Evolutionary conservation across 2,113 vertebrate species (phyloP), one percentile per base, ranked within the genome.

Genomic region (Proterorhinus semilunaris): DNA sequence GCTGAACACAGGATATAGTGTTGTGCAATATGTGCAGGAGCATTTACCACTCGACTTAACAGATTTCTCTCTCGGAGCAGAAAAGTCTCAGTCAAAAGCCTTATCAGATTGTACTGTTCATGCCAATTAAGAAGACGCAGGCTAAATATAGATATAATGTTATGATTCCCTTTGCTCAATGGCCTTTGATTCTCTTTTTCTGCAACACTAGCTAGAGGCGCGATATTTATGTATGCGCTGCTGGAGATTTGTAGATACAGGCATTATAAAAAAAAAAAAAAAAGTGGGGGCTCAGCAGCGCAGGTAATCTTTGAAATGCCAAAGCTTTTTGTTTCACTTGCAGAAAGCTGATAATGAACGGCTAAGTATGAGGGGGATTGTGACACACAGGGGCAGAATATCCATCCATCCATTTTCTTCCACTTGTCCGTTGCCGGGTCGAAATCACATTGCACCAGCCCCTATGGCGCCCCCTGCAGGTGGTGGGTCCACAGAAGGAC

Each of bases 101-200:
- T 87, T 90, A 92, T 92, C 88, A 85, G 89, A 92, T 88, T 85
- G 83, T 90, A 72, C 86, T 87, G 86, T 83, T 87, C 83, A 88
- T 86, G 82, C 83, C 86, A 88, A 90, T 91, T 92, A 91, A 89
- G 81, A 91, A 81, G 79, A 83, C 66, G 54, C 63, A 43, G 69
- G 71, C 83, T 89, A 88, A 89, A 88, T 86, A 90, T 89, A 90
- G 80, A 72, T 62, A 69, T 75, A 72, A 80, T 86, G 76, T 78
- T 82, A 72, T 71, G 78, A 82, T 90, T 90, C 77, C 76, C 82
- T 84, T 82, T 84, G 73, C 81, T 81, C 76, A 89, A 87, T 85
- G 72, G 80, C 70, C 83, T 88, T 89, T 87, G 78, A 86, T 88
- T 83, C 70, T 43, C 70, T 50, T 78, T 69, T 17, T 5, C 59